A percentile compares a stretch with the other conserved stretches of the same genome.
These are phyloP conservation scores for Terrapene triunguis DNA, from an alignment of 2,113 vertebrate species.

Conservation along the genomic window DNA sequence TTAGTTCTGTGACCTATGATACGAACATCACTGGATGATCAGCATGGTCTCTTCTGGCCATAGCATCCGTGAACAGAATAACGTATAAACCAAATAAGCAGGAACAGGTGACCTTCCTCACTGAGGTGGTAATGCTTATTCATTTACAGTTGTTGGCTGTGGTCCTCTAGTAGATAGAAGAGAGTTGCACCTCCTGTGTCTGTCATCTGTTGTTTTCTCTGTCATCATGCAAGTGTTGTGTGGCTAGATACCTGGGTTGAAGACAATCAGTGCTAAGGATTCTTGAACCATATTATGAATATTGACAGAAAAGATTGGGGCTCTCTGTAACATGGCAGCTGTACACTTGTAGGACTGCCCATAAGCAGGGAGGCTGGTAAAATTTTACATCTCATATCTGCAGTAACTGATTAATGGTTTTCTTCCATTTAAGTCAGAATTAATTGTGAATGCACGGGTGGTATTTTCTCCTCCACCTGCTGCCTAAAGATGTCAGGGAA, in stretches of 20 bases:
- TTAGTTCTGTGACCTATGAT: background rate
- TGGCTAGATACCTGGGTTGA: background rate
- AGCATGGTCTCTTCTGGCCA: background rate
- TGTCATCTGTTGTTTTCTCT: background rate
- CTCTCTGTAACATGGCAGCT: background rate
- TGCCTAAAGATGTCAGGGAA: background rate
- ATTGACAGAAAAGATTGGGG: background rate
- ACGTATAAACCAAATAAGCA: background rate
- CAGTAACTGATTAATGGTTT: constrained; percentile 37
- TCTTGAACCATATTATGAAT: background rate
- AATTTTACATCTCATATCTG: constrained; percentile 13
- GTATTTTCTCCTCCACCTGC: constrained; percentile 16
- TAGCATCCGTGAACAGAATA: background rate
- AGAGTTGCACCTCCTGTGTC: accelerated
- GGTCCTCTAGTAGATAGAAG: background rate
- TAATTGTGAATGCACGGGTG: background rate
- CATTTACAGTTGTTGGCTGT: background rate
- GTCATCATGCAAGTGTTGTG: background rate
- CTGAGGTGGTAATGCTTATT: background rate
- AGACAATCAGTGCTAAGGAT: background rate
- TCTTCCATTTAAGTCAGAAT: constrained; percentile 2
- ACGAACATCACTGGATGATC: background rate
- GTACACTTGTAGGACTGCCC: constrained; percentile 32
- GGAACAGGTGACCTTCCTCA: background rate
- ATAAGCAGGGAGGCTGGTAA: constrained; percentile 29